Conservation (phyloP, 1,140 invertebrate species). For the Neuroterus valhalla region DNA sequence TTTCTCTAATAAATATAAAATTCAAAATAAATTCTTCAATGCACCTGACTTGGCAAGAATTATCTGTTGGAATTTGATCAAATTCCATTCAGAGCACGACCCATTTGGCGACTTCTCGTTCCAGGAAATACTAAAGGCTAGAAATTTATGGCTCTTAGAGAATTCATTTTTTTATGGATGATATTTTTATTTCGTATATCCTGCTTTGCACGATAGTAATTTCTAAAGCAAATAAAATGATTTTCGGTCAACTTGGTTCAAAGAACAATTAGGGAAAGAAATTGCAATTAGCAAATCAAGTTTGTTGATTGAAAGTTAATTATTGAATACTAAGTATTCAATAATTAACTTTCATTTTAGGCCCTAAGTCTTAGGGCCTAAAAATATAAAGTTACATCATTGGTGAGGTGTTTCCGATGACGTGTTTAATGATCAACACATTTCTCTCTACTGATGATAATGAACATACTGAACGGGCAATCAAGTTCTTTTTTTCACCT, state of each 20-base stretch:
- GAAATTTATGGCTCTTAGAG: not conserved
- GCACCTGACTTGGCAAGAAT: not conserved
- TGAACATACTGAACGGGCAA: not conserved
- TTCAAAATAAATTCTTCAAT: not conserved
- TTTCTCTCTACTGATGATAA: not conserved
- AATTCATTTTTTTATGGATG: not conserved
- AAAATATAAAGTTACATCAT: not conserved
- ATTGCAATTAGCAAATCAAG: too few relatives aligned
- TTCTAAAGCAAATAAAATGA: too few relatives aligned
- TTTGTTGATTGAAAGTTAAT: too few relatives aligned
- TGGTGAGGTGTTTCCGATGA: not conserved
- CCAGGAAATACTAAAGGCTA: not conserved
- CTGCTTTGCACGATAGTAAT: too few relatives aligned
- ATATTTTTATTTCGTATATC: not conserved
- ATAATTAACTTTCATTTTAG: too few relatives aligned
- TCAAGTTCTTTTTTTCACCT: not conserved
- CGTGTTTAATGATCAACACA: not conserved
- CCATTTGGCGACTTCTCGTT: not conserved
- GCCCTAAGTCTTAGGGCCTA: too few relatives aligned
- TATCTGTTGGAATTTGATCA: not conserved
- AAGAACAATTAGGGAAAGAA: too few relatives aligned
- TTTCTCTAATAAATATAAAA: not conserved
- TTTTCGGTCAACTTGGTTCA: too few relatives aligned
- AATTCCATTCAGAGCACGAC: constrained; percentile 2
- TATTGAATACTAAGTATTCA: too few relatives aligned